phyloP scores from a whole-genome alignment of 2,113 vertebrate species.

The Chaenogobius annularis region DNA sequence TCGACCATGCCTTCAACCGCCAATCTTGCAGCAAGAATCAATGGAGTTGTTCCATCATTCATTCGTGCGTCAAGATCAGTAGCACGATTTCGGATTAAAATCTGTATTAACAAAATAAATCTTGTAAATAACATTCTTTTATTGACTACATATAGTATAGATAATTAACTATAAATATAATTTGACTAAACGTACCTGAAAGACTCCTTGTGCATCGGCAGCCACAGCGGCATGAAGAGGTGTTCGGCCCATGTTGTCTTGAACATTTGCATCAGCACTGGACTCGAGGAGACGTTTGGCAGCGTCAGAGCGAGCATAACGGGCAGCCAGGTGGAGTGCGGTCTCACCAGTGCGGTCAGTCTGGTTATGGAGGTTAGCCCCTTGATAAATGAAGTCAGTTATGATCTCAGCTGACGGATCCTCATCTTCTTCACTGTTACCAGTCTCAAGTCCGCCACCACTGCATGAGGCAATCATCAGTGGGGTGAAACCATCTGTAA shows the following conservation, averaged over 20 bases:
- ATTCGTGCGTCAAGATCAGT: slow-evolving; percentile 96
- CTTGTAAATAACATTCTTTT: slow-evolving; percentile 4
- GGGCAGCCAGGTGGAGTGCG: slow-evolving; percentile 90
- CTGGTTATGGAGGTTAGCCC: slow-evolving; percentile 95
- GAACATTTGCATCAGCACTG: slow-evolving; percentile 93
- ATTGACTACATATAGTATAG: not conserved
- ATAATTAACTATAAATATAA: not conserved
- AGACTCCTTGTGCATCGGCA: slow-evolving; percentile 94
- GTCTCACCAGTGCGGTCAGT: slow-evolving; percentile 97
- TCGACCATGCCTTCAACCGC: slow-evolving; percentile 98
- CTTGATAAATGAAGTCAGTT: slow-evolving; percentile 97
- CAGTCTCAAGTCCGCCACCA: slow-evolving; percentile 92
- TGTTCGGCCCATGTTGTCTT: slow-evolving; percentile 97
- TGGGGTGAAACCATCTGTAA: slow-evolving; percentile 92
- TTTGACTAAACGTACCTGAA: slow-evolving; percentile 82
- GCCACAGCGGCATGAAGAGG: slow-evolving; percentile 93
- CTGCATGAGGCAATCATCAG: slow-evolving; percentile 99
- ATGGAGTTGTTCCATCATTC: slow-evolving; percentile 93
- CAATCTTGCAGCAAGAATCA: slow-evolving; percentile 91
- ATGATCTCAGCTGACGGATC: slow-evolving; percentile 92
- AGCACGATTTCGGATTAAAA: slow-evolving; percentile 95
- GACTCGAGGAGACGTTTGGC: slow-evolving; percentile 97
- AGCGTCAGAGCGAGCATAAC: slow-evolving; percentile 94
- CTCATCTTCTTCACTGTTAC: slow-evolving; percentile 93
- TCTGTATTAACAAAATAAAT: slow-evolving; percentile 71